Conservation (phyloP, 1,140 invertebrate species). For the Papilio polytes region DNA sequence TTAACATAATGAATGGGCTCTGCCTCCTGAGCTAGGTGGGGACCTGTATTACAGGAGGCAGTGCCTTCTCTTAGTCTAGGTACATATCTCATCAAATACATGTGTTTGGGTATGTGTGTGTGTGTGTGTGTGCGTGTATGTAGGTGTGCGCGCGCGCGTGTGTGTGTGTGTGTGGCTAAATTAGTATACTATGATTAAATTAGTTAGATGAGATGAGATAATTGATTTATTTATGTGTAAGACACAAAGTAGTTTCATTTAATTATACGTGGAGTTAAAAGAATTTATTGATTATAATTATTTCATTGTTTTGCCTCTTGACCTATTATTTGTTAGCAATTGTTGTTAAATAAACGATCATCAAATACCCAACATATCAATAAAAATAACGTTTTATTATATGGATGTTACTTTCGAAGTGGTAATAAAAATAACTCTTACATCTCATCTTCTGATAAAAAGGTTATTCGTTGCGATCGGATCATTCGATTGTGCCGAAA, state of each 20-base stretch:
- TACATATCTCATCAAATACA: too few relatives aligned
- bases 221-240: neutral
- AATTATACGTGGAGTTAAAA: neutral
- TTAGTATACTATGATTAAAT: too few relatives aligned
- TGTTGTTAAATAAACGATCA: neutral
- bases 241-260: neutral
- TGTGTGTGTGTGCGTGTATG: too few relatives aligned
- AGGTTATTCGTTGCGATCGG: neutral
- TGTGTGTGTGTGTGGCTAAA: too few relatives aligned
- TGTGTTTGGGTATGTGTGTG: too few relatives aligned
- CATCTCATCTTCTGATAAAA: neutral
- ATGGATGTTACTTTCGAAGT: neutral
- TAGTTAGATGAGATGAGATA: neutral
- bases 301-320: neutral
- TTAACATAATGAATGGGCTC: too few relatives aligned
- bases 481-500: conserved; percentile 13
- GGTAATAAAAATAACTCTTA: conserved; percentile 17
- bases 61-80: too few relatives aligned
- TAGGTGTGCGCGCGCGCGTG: too few relatives aligned
- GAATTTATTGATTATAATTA: neutral
- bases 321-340: neutral
- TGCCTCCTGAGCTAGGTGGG: too few relatives aligned
- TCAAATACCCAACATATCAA: neutral
- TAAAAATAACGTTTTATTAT: neutral
- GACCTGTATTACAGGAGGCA: too few relatives aligned